These are phyloP conservation scores for Melanotaenia maccullochi DNA, from an alignment of 2,797 vertebrate species.

Conservation along the genomic window DNA sequence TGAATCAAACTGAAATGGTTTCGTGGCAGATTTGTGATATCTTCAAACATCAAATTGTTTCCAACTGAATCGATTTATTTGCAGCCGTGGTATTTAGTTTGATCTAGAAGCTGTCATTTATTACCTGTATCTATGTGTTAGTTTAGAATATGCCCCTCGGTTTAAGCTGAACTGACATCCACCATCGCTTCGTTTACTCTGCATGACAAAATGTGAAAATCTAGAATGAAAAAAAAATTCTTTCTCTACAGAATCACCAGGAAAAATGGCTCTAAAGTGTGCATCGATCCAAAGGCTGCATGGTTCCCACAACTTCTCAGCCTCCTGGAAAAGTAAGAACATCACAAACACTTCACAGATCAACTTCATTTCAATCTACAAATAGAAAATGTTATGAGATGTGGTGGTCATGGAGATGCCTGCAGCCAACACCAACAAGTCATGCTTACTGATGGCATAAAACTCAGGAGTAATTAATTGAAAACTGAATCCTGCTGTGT, in stretches of 20 bases:
- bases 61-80: background rate
- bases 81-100: background rate
- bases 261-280: constrained; percentile 23
- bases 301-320: constrained; percentile 46
- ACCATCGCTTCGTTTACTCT: too few relatives aligned
- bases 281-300: background rate
- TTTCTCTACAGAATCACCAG: constrained; percentile 51
- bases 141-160: too few relatives aligned
- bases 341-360: too few relatives aligned
- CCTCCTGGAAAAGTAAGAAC: constrained; percentile 27
- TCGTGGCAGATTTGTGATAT: too few relatives aligned
- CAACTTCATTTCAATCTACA: fast-evolving
- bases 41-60: too few relatives aligned
- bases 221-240: background rate
- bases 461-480: background rate
- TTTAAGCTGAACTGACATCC: too few relatives aligned
- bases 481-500: background rate
- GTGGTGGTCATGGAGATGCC: background rate
- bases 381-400: background rate
- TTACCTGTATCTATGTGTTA: too few relatives aligned
- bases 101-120: too few relatives aligned
- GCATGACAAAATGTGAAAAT: too few relatives aligned
- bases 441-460: background rate
- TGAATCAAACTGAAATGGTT: too few relatives aligned
- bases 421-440: background rate